A percentile compares a stretch with the other conserved stretches of the same genome.
Evolutionary conservation across 2,797 vertebrate species (phyloP).

Genomic region (Delichon dasypus): DNA sequence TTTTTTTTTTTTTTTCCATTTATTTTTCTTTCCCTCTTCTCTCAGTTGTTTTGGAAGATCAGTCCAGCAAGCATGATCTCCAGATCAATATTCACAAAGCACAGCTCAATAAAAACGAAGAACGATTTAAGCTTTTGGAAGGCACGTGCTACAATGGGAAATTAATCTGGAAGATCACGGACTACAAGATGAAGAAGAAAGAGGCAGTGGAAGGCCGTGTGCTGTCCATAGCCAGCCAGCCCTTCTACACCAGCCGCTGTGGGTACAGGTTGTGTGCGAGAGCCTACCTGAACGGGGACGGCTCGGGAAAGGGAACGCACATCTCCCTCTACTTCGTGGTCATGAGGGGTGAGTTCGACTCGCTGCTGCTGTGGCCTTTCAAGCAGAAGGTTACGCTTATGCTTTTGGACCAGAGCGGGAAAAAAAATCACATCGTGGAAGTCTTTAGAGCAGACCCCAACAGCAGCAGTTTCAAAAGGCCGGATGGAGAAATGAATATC

Average conservation of each 20-base stretch:
- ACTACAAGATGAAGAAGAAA: slow-evolving; percentile 81
- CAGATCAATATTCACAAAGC: slow-evolving; percentile 83
- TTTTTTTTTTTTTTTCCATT: not conserved
- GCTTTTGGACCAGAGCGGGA: slow-evolving; percentile 87
- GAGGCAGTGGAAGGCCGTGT: slow-evolving; percentile 77
- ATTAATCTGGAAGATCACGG: slow-evolving; percentile 90
- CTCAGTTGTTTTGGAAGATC: slow-evolving; percentile 81
- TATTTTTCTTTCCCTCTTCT: not conserved
- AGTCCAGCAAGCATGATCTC: slow-evolving; percentile 81
- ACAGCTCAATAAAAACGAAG: slow-evolving; percentile 84
- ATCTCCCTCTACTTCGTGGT: slow-evolving; percentile 89
- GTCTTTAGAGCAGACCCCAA: slow-evolving; percentile 85
- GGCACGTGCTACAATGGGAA: slow-evolving; percentile 85
- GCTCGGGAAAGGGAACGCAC: slow-evolving; percentile 83
- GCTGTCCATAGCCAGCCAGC: slow-evolving; percentile 82
- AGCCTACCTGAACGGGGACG: slow-evolving; percentile 87
- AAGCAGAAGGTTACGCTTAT: slow-evolving; percentile 86
- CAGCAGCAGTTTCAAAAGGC: slow-evolving; percentile 86
- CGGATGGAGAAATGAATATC: slow-evolving; percentile 81
- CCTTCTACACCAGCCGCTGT: slow-evolving; percentile 87
- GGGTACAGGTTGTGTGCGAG: slow-evolving; percentile 87
- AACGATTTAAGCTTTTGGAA: slow-evolving; percentile 85
- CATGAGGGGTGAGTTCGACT: slow-evolving; percentile 91
- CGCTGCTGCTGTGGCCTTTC: slow-evolving; percentile 89
- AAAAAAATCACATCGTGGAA: slow-evolving; percentile 80